Percentiles rank a stretch among this genome's conserved stretches.
Evolutionary conservation across 1,140 invertebrate species (phyloP).

Genomic region (Lepidurus apus): DNA sequence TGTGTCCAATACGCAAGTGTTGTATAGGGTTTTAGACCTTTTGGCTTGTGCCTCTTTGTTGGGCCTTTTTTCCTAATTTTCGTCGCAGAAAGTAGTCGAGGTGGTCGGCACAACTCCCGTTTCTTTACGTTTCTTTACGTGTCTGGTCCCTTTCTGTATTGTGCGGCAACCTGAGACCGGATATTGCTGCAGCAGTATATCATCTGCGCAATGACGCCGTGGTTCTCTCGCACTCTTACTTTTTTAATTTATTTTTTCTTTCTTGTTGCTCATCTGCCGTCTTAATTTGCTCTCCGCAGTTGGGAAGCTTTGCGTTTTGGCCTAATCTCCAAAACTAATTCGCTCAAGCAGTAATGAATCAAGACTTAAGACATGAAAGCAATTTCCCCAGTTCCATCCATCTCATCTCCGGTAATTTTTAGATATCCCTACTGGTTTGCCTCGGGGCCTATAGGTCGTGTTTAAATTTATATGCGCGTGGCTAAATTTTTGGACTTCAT

Average conservation of each 20-base stretch:
- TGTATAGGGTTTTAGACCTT: no score
- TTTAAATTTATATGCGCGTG: no score
- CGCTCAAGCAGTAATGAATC: slow-evolving; percentile 5
- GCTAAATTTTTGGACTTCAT: no score
- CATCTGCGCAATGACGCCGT: not conserved
- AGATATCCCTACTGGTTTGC: not conserved
- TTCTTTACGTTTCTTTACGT: slow-evolving; percentile 16
- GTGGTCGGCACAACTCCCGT: not conserved
- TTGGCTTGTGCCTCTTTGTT: not conserved
- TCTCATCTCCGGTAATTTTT: not conserved
- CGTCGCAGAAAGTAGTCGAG: not conserved
- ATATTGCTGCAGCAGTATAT: slow-evolving; percentile 1
- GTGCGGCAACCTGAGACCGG: not conserved
- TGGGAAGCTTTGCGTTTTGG: not conserved
- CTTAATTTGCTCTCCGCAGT: not conserved
- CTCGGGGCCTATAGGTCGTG: no score
- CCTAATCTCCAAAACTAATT: not conserved
- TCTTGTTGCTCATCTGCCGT: not conserved
- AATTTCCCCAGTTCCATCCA: not conserved
- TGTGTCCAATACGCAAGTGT: no score
- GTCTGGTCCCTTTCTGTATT: not conserved
- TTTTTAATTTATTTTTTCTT: not conserved
- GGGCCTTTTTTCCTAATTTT: not conserved
- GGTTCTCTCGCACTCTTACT: not conserved
- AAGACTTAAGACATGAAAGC: slow-evolving; percentile 8